Evolutionary conservation across 2,888 invertebrate genomes (phyloP).

Genomic region (Epistrophe eligans): DNA sequence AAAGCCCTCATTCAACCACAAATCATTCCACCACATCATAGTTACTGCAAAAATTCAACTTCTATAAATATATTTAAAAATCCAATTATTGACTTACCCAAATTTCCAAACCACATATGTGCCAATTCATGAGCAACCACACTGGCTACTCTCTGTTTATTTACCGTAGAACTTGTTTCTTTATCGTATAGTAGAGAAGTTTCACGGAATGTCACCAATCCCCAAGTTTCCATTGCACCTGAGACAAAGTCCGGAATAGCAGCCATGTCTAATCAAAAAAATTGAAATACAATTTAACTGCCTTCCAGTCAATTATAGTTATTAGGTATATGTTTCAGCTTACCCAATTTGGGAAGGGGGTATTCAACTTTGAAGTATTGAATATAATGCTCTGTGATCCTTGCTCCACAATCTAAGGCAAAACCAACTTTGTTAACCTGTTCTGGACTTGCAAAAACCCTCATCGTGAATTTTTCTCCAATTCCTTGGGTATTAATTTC

Average conservation of each 20-base stretch:
- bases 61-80: too few relatives aligned
- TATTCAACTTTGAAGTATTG: conserved; percentile 93
- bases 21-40: conserved; percentile 96
- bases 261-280: conserved; percentile 80
- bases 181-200: conserved; percentile 91
- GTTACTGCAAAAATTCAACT: conserved; percentile 87
- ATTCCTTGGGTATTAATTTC: conserved; percentile 85
- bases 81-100: conserved; percentile 86
- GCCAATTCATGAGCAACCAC: conserved; percentile 97
- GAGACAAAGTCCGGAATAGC: conserved; percentile 84
- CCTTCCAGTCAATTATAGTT: not conserved
- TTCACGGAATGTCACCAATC: conserved; percentile 95
- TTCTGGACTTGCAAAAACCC: conserved; percentile 90
- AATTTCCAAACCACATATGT: conserved; percentile 97
- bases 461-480: conserved; percentile 87
- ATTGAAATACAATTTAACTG: not conserved
- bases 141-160: conserved; percentile 90
- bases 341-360: conserved; percentile 95
- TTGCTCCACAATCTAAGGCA: conserved; percentile 89
- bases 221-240: conserved; percentile 99
- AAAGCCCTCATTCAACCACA: conserved; percentile 97
- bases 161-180: conserved; percentile 88
- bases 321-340: conserved; percentile 57
- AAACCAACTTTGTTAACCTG: conserved; percentile 91
- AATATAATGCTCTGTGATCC: conserved; percentile 92